phyloP scores from a whole-genome alignment of 1,140 invertebrate species.

The Matsumurasca onukii region DNA sequence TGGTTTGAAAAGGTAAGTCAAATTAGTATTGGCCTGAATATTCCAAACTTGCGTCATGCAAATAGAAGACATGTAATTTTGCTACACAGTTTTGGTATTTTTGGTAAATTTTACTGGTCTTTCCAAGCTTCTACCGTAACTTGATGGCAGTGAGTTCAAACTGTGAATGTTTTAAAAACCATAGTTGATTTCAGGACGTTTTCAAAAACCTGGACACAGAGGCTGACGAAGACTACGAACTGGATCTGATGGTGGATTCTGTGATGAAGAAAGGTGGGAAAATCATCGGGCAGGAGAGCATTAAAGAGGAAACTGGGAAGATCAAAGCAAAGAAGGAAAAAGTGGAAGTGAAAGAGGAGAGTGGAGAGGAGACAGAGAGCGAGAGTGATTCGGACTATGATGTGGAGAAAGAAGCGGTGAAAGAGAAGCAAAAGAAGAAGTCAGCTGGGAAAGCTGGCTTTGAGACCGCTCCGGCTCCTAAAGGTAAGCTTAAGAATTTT shows the following conservation, averaged over 20 bases:
- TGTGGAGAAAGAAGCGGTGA: slow-evolving; percentile 51
- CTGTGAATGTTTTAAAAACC: neutral
- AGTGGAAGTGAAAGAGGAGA: slow-evolving; percentile 43
- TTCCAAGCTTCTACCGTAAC: neutral
- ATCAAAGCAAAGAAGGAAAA: slow-evolving; percentile 37
- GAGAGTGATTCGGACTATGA: slow-evolving; percentile 57
- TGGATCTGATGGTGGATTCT: slow-evolving; percentile 73
- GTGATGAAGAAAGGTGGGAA: slow-evolving; percentile 70
- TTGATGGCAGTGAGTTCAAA: neutral
- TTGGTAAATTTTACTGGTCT: neutral
- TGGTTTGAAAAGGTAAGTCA: slow-evolving; percentile 80
- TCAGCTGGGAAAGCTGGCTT: slow-evolving; percentile 35
- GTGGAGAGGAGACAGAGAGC: slow-evolving; percentile 44
- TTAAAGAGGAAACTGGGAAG: slow-evolving; percentile 46
- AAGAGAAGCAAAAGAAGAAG: slow-evolving; percentile 30
- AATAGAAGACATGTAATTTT: too few relatives aligned
- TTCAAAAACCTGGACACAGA: slow-evolving; percentile 82
- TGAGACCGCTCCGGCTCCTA: slow-evolving; percentile 39
- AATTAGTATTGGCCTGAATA: neutral
- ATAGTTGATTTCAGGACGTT: slow-evolving; percentile 58
- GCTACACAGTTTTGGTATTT: neutral
- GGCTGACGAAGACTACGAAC: slow-evolving; percentile 82
- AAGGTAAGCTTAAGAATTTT: slow-evolving; percentile 14
- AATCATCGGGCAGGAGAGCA: slow-evolving; percentile 53
- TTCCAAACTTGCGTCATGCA: neutral